phyloP scores from a whole-genome alignment of 1,140 invertebrate genomes.

The Drosophila tsacasi region DNA sequence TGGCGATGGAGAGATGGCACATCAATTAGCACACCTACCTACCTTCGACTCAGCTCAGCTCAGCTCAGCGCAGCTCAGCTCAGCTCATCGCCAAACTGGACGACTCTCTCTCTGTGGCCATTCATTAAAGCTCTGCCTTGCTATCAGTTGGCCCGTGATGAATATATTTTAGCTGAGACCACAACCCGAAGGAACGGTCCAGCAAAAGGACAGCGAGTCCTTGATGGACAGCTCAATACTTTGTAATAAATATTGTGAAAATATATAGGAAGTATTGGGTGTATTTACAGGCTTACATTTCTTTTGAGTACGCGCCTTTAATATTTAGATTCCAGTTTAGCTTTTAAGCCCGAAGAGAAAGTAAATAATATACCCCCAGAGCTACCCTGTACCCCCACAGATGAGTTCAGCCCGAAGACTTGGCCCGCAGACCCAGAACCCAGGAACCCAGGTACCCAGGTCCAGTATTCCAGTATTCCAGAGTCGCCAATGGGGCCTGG shows the following conservation, averaged over 20 bases:
- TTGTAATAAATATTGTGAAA: no score
- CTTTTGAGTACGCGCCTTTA: fast-evolving
- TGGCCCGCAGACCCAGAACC: slow-evolving; percentile 10
- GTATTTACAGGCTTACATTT: fast-evolving
- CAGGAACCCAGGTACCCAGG: slow-evolving; percentile 8
- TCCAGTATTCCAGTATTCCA: slow-evolving; percentile 6
- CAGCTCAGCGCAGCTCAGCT: slow-evolving; percentile 15
- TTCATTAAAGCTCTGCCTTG: slow-evolving; percentile 70
- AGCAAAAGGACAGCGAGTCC: neutral
- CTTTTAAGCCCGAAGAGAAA: neutral
- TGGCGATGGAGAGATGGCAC: slow-evolving; percentile 69
- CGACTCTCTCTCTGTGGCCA: slow-evolving; percentile 52
- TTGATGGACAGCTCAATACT: neutral
- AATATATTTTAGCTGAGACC: slow-evolving; percentile 78
- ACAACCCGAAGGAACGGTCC: slow-evolving; percentile 45
- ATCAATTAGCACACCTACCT: slow-evolving; percentile 83
- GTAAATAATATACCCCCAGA: neutral
- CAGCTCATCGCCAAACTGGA: slow-evolving; percentile 26
- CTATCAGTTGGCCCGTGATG: slow-evolving; percentile 71
- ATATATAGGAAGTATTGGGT: neutral
- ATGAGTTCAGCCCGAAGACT: slow-evolving; percentile 10
- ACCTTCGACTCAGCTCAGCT: slow-evolving; percentile 47
- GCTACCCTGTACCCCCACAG: slow-evolving; percentile 12
- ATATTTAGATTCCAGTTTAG: neutral
- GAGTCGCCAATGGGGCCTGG: neutral